phyloP scores from a whole-genome alignment of 1,140 invertebrate genomes.

The Pteromalus puparum region DNA sequence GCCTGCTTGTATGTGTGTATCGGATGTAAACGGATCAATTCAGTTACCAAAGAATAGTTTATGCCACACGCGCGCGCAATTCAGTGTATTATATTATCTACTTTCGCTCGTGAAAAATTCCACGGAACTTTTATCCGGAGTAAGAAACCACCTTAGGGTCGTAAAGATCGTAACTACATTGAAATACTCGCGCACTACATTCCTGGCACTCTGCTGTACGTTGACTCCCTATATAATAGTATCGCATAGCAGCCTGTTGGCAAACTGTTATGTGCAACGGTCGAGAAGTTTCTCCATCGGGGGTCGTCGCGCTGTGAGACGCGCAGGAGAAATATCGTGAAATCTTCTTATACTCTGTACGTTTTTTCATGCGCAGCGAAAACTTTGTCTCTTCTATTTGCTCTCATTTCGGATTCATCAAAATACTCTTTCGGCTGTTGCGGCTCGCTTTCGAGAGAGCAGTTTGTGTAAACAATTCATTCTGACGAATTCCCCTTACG shows the following conservation, averaged over 20 bases:
- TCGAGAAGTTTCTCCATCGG: constrained; percentile 15
- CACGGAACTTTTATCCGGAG: not conserved
- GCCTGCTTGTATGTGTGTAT: not conserved
- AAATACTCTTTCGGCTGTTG: not conserved
- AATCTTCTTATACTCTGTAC: no score
- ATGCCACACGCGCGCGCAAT: not conserved
- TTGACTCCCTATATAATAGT: constrained; percentile 12
- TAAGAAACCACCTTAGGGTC: not conserved
- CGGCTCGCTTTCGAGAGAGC: no score
- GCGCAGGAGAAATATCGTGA: no score
- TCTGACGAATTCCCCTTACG: no score
- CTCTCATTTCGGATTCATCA: not conserved
- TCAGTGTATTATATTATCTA: not conserved
- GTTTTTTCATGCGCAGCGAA: no score
- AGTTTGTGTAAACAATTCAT: not conserved
- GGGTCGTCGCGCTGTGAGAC: no score
- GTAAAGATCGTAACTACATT: not conserved
- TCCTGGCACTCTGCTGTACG: not conserved
- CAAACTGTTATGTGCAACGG: not conserved
- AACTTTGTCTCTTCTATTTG: no score
- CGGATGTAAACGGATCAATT: not conserved
- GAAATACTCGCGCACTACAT: not conserved
- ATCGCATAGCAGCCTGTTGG: constrained; percentile 8
- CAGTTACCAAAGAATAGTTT: not conserved
- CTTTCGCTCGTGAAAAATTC: not conserved